Percentiles rank a stretch among this genome's conserved stretches.
phyloP scores from a whole-genome alignment of 1,140 invertebrate genomes.

The Halotydeus destructor region DNA sequence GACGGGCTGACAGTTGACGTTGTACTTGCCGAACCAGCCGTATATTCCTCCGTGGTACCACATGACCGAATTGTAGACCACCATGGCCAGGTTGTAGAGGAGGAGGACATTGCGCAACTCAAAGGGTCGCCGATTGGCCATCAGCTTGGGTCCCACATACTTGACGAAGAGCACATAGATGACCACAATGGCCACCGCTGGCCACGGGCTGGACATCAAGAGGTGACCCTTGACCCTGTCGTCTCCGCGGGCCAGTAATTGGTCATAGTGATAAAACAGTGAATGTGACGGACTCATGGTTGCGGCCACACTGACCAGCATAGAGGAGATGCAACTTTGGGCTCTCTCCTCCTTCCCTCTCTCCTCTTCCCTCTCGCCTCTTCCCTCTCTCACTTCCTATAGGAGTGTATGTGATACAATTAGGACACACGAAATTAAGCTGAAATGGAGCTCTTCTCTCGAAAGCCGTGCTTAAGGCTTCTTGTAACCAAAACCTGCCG shows the following conservation, averaged over 20 bases:
- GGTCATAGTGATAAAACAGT: background rate
- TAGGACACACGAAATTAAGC: too few relatives aligned
- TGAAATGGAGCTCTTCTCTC: too few relatives aligned
- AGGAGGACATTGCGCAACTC: conserved; percentile 51
- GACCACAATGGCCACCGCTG: conserved; percentile 3
- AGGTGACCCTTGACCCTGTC: conserved; percentile 65
- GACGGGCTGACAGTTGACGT: conserved; percentile 10
- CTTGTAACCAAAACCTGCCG: too few relatives aligned
- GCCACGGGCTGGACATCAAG: conserved; percentile 42
- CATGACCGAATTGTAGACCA: conserved; percentile 14
- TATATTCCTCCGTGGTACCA: background rate
- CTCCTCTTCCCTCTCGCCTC: too few relatives aligned
- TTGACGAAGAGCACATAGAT: conserved; percentile 15
- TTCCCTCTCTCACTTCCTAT: too few relatives aligned
- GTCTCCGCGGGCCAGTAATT: conserved; percentile 25
- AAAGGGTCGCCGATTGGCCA: conserved; percentile 55
- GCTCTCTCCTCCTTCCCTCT: too few relatives aligned
- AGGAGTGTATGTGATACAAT: too few relatives aligned
- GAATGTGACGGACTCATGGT: too few relatives aligned
- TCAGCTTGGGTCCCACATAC: conserved; percentile 48
- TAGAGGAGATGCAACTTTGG: too few relatives aligned
- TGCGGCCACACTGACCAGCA: too few relatives aligned
- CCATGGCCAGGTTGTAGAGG: conserved; percentile 61
- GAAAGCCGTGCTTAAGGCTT: too few relatives aligned
- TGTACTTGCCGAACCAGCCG: conserved; percentile 1